Evolutionary conservation across 2,113 vertebrate genomes (phyloP).

Genomic region (Arenaria interpres): DNA sequence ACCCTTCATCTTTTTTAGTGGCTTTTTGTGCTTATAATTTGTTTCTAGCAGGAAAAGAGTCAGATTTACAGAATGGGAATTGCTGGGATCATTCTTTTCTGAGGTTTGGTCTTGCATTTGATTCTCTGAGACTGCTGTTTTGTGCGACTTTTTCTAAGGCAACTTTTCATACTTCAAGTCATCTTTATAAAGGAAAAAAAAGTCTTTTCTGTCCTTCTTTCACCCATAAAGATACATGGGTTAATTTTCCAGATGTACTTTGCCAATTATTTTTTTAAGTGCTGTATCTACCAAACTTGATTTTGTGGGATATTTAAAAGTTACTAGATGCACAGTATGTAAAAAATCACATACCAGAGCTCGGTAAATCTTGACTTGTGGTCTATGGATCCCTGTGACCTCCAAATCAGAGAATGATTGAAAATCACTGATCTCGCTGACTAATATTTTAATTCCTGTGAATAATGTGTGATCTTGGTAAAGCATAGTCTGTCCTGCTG

Average conservation of each 20-base stretch:
- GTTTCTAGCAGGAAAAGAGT: not conserved
- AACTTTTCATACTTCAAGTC: not conserved
- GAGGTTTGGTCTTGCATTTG: not conserved
- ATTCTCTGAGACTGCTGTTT: not conserved
- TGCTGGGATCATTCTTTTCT: not conserved
- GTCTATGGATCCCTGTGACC: not conserved
- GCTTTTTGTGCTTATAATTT: not conserved
- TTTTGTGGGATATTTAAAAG: not conserved
- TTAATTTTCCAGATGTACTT: not conserved
- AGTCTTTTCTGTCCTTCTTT: not conserved
- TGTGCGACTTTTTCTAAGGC: not conserved
- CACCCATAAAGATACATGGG: not conserved
- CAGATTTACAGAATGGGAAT: not conserved
- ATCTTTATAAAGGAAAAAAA: not conserved
- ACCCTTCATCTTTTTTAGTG: not conserved
- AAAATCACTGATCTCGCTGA: not conserved
- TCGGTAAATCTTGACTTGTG: not conserved
- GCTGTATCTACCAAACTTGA: not conserved
- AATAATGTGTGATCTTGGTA: not conserved
- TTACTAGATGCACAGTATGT: not conserved
- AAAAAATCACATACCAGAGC: not conserved
- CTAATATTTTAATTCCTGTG: not conserved
- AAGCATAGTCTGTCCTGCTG: not conserved
- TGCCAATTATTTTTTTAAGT: not conserved
- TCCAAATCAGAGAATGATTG: not conserved